Evolutionary conservation across 1,140 invertebrate genomes (phyloP).

Genomic region (Drosophila ercepeae): DNA sequence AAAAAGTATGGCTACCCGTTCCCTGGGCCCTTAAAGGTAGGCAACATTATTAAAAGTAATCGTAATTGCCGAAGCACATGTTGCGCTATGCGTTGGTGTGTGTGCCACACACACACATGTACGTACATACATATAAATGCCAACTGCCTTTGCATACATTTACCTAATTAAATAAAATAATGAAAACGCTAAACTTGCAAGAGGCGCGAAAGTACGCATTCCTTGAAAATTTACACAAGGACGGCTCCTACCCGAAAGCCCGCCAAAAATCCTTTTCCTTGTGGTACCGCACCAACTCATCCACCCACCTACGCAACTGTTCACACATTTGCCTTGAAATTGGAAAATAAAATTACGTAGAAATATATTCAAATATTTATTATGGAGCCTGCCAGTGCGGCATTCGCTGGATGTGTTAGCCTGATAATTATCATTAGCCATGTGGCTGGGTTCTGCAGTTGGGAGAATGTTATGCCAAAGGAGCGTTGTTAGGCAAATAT

Average conservation of each 20-base stretch:
- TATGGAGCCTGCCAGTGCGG: conserved; percentile 1
- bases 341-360: conserved; percentile 62
- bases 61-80: conserved; percentile 78
- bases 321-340: conserved; percentile 61
- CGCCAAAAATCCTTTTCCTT: conserved; percentile 10
- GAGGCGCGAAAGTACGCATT: conserved; percentile 55
- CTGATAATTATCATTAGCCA: conserved; percentile 76
- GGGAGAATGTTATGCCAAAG: conserved; percentile 8
- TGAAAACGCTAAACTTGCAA: conserved; percentile 76
- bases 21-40: conserved; percentile 33
- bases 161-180: conserved; percentile 83
- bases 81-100: conserved; percentile 39
- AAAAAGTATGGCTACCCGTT: not conserved
- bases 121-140: not conserved
- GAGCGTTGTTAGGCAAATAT: conserved; percentile 54
- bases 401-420: conserved; percentile 25
- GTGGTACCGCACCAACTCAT: conserved; percentile 7
- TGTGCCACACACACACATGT: conserved; percentile 1
- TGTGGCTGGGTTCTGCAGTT: conserved; percentile 28
- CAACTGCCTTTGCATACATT: conserved; percentile 74
- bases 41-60: conserved; percentile 75
- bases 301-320: too few relatives aligned
- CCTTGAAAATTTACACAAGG: conserved; percentile 38
- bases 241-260: conserved; percentile 1
- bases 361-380: conserved; percentile 73